A percentile compares a stretch with the other conserved stretches of the same genome.
phyloP scores from a whole-genome alignment of 1,140 invertebrate species.

The Cydia strobilella region DNA sequence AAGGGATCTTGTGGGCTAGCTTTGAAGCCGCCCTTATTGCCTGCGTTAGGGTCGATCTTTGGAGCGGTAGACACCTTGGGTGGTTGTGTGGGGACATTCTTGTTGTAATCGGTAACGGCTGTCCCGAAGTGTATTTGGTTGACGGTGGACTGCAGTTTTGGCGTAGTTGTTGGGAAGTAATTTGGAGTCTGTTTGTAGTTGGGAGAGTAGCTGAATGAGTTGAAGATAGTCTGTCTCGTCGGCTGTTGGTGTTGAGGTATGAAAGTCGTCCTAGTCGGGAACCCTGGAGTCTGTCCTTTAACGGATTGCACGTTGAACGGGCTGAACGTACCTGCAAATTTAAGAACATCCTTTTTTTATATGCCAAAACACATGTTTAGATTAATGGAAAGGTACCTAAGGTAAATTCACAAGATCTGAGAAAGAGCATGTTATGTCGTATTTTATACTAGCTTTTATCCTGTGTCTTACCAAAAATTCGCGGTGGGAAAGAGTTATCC shows the following conservation, averaged over 20 bases:
- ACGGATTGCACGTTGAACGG: slow-evolving; percentile 73
- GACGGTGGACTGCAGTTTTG: slow-evolving; percentile 58
- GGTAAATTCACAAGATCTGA: too few relatives aligned
- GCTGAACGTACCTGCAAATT: slow-evolving; percentile 75
- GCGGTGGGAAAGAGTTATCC: slow-evolving; percentile 64
- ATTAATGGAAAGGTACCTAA: too few relatives aligned
- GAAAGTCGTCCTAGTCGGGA: slow-evolving; percentile 63
- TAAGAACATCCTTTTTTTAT: slow-evolving; percentile 2
- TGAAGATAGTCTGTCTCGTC: slow-evolving; percentile 69
- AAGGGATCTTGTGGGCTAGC: slow-evolving; percentile 76
- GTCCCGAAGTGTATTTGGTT: slow-evolving; percentile 59
- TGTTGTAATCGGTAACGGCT: slow-evolving; percentile 60
- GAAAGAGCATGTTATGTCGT: not conserved
- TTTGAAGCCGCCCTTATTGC: slow-evolving; percentile 64
- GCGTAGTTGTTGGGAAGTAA: slow-evolving; percentile 62
- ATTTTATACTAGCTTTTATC: not conserved
- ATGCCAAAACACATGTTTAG: not conserved
- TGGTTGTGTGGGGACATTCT: slow-evolving; percentile 56
- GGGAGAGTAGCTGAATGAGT: slow-evolving; percentile 66
- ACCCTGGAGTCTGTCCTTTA: slow-evolving; percentile 69
- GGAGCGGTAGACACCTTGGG: slow-evolving; percentile 55
- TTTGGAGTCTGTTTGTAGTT: slow-evolving; percentile 61
- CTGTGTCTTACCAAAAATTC: slow-evolving; percentile 66
- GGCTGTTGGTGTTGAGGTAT: slow-evolving; percentile 59
- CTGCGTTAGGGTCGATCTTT: slow-evolving; percentile 70